phyloP scores from a whole-genome alignment of 1,140 invertebrate genomes.

The Drosophila nannoptera region DNA sequence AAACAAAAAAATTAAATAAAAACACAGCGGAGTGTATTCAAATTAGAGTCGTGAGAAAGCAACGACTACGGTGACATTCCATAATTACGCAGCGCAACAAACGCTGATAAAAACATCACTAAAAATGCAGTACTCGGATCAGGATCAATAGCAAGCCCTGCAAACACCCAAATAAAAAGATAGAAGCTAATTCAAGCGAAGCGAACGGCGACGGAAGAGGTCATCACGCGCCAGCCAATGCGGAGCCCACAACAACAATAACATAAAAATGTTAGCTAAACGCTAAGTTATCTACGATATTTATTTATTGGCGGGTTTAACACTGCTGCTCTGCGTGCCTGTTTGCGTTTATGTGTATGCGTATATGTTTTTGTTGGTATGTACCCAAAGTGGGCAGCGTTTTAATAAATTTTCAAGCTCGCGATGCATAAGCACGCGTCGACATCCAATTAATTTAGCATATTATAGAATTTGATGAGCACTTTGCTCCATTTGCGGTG shows the following conservation, averaged over 20 bases:
- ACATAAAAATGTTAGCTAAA: conserved; percentile 71
- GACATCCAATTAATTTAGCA: conserved; percentile 43
- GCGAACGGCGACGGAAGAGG: conserved; percentile 17
- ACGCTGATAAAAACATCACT: conserved; percentile 21
- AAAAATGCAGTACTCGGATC: conserved; percentile 47
- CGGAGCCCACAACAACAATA: conserved; percentile 47
- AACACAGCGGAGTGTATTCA: conserved; percentile 45
- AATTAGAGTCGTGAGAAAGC: conserved; percentile 58
- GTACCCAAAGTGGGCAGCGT: conserved; percentile 40
- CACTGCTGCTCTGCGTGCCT: conserved; percentile 29
- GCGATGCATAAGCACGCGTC: conserved; percentile 41
- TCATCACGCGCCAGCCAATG: conserved; percentile 68
- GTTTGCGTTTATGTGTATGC: conserved; percentile 29
- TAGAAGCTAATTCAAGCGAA: conserved; percentile 16
- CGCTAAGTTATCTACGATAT: conserved; percentile 72
- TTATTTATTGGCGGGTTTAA: conserved; percentile 58
- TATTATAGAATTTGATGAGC: conserved; percentile 38
- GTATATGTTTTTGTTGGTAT: conserved; percentile 21
- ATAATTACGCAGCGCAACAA: conserved; percentile 35
- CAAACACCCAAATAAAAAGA: conserved; percentile 12
- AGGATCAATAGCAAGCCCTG: conserved; percentile 56
- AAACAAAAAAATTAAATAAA: conserved; percentile 28
- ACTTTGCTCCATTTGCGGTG: conserved; percentile 10
- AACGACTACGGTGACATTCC: conserved; percentile 40
- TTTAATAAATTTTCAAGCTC: conserved; percentile 30